These are phyloP conservation scores for Phocides pigmalion DNA, from an alignment of 1,140 invertebrate genomes.

Conservation along the genomic window DNA sequence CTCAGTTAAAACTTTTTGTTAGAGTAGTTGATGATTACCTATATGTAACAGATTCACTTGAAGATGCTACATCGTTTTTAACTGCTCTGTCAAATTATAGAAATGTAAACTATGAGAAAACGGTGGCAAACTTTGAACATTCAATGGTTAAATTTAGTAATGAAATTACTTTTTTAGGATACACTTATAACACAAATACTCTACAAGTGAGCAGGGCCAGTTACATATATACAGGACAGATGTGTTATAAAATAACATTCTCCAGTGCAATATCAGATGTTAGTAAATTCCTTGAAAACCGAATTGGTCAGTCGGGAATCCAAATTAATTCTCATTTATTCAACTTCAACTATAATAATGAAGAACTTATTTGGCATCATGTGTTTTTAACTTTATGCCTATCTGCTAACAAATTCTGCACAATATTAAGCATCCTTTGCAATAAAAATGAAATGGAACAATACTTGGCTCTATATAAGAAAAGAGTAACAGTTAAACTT, in stretches of 20 bases:
- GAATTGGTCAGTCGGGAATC: conserved; percentile 76
- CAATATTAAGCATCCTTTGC: conserved; percentile 70
- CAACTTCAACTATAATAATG: conserved; percentile 69
- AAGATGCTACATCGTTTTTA: conserved; percentile 69
- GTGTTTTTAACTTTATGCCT: conserved; percentile 75
- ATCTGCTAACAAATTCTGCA: conserved; percentile 81
- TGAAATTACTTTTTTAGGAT: conserved; percentile 73
- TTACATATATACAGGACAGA: conserved; percentile 69
- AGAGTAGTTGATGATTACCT: conserved; percentile 81
- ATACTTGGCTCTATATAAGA: conserved; percentile 73
- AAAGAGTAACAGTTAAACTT: conserved; percentile 71
- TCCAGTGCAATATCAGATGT: conserved; percentile 58
- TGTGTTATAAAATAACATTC: conserved; percentile 80
- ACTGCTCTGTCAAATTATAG: conserved; percentile 64
- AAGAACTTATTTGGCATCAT: conserved; percentile 71
- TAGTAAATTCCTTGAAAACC: conserved; percentile 67
- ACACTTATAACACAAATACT: conserved; percentile 65
- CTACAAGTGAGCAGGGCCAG: conserved; percentile 69
- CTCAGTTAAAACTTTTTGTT: conserved; percentile 63
- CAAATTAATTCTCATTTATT: conserved; percentile 72
- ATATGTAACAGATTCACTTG: conserved; percentile 71
- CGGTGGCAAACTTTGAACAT: conserved; percentile 71
- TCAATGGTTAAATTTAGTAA: conserved; percentile 53
- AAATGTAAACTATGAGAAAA: conserved; percentile 78
- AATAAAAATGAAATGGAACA: conserved; percentile 55